Evolutionary conservation across 2,113 vertebrate genomes (phyloP), one percentile per base, ranked within the genome.

Genomic region (Microcebus murinus): DNA sequence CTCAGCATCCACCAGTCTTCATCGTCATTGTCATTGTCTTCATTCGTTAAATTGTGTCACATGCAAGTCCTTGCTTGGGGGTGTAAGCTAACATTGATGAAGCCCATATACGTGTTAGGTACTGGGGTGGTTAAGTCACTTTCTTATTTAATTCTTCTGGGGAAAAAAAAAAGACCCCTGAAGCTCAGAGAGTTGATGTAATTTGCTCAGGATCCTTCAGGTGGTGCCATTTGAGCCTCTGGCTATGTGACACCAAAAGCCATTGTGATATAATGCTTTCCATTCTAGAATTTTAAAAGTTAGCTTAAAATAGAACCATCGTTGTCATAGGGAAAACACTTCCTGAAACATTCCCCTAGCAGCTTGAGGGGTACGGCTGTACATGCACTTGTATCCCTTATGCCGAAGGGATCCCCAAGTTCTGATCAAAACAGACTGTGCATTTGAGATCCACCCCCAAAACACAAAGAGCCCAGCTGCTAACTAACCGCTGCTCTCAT

Each of bases 121-220:
- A 17, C 68, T 34, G 42, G 29, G n/a, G 23, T 83, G 6, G 14
- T 50, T 65, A 65, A n/a, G 36, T 18, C 8, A 34, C 13, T 88
- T 73, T 59, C 9, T 90, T 8, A 14, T 39, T 63, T 84, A 52
- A 71, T 85, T 29, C 29, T 74, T 86, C 48, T 34, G 21, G 50
- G 50, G 50, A 34, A 15, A 20, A 50, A 20, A 50, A 36, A 80
- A 73, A 73, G 36, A 50, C 3, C 23, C 25, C 15, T 39, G 14
- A 52, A 76, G 27, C 42, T 94, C 57, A 63, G 83, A 79, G 14
- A 81, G 57, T 17, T 94, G 27, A 85, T 61, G 18, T 68, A 42
- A 48, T 48, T 85, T 70, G 29, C 12, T 92, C 23, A 18, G 42
- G 23, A 17, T 94, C 29, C 1, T 6, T 4, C 20, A 45, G 84